Evolutionary conservation across 2,797 vertebrate genomes (phyloP).

Genomic region (Parotocinclus haroldoi): DNA sequence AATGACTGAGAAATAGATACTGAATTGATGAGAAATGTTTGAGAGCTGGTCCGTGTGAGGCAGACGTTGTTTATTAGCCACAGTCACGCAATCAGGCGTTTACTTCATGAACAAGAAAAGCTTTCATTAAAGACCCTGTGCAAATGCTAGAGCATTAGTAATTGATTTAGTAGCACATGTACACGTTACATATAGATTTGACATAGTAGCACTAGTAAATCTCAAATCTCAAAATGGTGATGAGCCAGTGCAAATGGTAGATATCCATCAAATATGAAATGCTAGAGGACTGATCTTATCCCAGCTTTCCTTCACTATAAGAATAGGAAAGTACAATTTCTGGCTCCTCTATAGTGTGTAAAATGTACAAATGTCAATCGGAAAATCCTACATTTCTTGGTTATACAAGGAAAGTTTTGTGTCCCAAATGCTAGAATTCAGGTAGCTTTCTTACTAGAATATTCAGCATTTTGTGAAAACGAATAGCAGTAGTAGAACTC

Average conservation of each 20-base stretch:
- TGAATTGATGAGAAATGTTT: constrained; percentile 13
- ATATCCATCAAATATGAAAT: not conserved
- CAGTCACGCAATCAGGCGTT: constrained; percentile 30
- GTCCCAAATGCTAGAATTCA: too few species aligned
- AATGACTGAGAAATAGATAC: not conserved
- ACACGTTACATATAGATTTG: constrained; percentile 30
- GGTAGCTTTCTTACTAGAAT: too few species aligned
- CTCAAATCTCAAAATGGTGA: not conserved
- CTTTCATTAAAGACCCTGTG: constrained; percentile 38
- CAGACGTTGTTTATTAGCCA: constrained; percentile 39
- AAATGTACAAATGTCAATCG: too few species aligned
- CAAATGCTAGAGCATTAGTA: constrained; percentile 18
- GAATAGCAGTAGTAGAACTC: too few species aligned
- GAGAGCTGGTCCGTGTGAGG: constrained; percentile 36
- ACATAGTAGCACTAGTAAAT: constrained; percentile 14
- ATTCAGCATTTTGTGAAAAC: too few species aligned
- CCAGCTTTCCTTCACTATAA: too few species aligned
- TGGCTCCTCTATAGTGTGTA: too few species aligned
- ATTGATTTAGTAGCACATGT: constrained; percentile 35
- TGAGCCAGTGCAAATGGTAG: not conserved
- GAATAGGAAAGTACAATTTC: too few species aligned
- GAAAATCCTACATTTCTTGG: too few species aligned
- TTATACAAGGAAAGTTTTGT: too few species aligned
- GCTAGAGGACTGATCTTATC: not conserved
- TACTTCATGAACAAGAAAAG: constrained; percentile 31